These are phyloP conservation scores for Caranx ignobilis DNA, from an alignment of 2,113 vertebrate genomes.

Conservation along the genomic window DNA sequence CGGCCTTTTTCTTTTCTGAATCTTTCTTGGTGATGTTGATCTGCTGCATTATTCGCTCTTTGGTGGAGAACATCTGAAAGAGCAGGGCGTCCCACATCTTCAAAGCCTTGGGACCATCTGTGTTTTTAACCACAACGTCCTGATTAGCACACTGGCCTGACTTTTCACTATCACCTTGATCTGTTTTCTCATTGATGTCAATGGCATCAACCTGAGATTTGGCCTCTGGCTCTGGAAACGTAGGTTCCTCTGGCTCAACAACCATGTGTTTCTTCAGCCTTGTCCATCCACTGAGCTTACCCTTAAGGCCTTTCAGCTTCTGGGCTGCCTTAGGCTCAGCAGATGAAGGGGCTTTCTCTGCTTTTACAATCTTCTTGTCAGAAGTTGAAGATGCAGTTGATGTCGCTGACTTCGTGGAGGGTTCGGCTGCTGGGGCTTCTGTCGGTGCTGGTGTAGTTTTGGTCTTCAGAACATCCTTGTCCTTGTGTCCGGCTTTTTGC, in stretches of 20 bases:
- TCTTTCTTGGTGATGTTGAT: slow-evolving; percentile 72
- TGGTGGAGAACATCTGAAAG: slow-evolving; percentile 88
- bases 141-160: slow-evolving; percentile 46
- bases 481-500: slow-evolving; percentile 72
- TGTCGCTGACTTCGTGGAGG: slow-evolving; percentile 76
- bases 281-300: slow-evolving; percentile 87
- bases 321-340: slow-evolving; percentile 51
- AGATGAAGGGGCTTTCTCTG: slow-evolving; percentile 6
- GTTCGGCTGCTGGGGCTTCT: slow-evolving; percentile 39
- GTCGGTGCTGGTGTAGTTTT: slow-evolving; percentile 40
- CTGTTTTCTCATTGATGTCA: slow-evolving; percentile 27
- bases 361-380: slow-evolving; percentile 48
- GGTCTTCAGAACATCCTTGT: slow-evolving; percentile 60
- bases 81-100: slow-evolving; percentile 96
- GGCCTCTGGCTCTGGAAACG: slow-evolving; percentile 67
- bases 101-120: slow-evolving; percentile 80
- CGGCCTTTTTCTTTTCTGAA: slow-evolving; percentile 62
- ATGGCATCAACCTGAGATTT: slow-evolving; percentile 48
- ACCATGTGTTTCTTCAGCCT: slow-evolving; percentile 92
- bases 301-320: slow-evolving; percentile 80
- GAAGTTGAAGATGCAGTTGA: slow-evolving; percentile 78
- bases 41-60: slow-evolving; percentile 81
- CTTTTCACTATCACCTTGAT: not conserved
- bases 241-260: slow-evolving; percentile 83
- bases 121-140: slow-evolving; percentile 54